Percentiles rank a stretch among this genome's conserved stretches.
These are phyloP conservation scores for Eumacrocentrus americanus DNA, from an alignment of 2,888 invertebrate species.

Conservation along the genomic window DNA sequence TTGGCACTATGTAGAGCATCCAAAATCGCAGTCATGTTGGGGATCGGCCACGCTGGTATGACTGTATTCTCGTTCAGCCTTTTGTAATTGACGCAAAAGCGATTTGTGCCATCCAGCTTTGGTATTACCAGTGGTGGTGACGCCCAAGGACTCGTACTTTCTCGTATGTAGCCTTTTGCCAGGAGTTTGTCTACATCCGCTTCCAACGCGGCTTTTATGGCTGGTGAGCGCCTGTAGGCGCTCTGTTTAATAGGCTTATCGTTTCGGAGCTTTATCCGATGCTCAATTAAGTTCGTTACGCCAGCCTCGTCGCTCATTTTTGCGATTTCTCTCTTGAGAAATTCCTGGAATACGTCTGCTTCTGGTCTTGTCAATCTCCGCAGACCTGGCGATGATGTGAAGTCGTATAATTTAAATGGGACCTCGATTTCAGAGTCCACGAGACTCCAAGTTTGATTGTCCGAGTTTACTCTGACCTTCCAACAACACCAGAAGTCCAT, in stretches of 20 bases:
- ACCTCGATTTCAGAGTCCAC: not conserved
- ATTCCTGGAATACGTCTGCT: not conserved
- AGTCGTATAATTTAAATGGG: too few species aligned
- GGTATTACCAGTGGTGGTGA: slow-evolving; percentile 42
- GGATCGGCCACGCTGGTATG: slow-evolving; percentile 21
- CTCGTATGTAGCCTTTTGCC: not conserved
- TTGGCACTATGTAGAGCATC: slow-evolving; percentile 8
- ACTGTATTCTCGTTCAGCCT: slow-evolving; percentile 38
- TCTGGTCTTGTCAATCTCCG: not conserved
- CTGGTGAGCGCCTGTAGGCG: not conserved
- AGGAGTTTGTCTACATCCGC: not conserved
- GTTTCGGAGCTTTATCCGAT: not conserved
- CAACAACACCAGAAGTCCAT: not conserved
- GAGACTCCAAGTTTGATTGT: not conserved
- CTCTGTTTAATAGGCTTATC: too few species aligned
- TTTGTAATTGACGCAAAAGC: slow-evolving; percentile 46
- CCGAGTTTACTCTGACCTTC: not conserved
- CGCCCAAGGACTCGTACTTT: slow-evolving; percentile 38
- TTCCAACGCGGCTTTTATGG: not conserved
- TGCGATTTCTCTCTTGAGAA: not conserved
- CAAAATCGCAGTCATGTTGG: slow-evolving; percentile 28
- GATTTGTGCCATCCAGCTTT: slow-evolving; percentile 40
- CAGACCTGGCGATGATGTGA: not conserved
- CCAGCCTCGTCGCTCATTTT: not conserved
- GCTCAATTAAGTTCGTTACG: not conserved